Evolutionary conservation across 2,888 invertebrate genomes (phyloP).

Genomic region (Epiperipatus broadwayi): DNA sequence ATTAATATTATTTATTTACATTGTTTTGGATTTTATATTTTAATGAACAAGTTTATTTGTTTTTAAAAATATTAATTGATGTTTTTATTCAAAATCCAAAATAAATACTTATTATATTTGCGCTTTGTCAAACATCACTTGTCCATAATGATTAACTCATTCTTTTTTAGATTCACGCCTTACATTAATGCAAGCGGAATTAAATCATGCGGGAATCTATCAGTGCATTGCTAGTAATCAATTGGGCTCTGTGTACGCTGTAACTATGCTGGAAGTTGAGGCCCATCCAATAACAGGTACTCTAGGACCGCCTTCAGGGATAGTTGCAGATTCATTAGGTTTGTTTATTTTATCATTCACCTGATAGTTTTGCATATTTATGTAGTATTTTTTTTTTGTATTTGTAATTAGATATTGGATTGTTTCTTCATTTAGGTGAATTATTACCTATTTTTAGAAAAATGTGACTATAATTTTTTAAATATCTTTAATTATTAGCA

Average conservation of each 20-base stretch:
- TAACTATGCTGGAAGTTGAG: constrained; percentile 51
- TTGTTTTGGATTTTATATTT: constrained; percentile 6
- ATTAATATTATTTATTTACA: constrained; percentile 12
- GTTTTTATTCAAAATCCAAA: not conserved
- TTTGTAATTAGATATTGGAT: too few relatives aligned
- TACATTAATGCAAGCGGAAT: constrained; percentile 47
- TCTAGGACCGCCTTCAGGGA: too few relatives aligned
- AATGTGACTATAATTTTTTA: too few relatives aligned
- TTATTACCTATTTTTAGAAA: too few relatives aligned
- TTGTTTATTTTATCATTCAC: too few relatives aligned
- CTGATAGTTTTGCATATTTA: too few relatives aligned
- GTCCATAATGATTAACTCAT: not conserved
- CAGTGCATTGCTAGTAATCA: constrained; percentile 70
- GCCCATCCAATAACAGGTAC: too few relatives aligned
- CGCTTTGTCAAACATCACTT: not conserved
- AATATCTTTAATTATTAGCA: too few relatives aligned
- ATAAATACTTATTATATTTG: not conserved
- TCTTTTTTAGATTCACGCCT: constrained; percentile 35
- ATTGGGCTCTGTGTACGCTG: constrained; percentile 44
- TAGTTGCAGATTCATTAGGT: too few relatives aligned
- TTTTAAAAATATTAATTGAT: not conserved
- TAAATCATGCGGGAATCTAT: constrained; percentile 67
- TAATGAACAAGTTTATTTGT: constrained; percentile 10
- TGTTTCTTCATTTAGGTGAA: too few relatives aligned
- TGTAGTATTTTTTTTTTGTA: too few relatives aligned